Percentiles rank a stretch among this genome's conserved stretches.
Evolutionary conservation across 2,888 invertebrate genomes (phyloP).

Genomic region (Hylaea fasciaria): DNA sequence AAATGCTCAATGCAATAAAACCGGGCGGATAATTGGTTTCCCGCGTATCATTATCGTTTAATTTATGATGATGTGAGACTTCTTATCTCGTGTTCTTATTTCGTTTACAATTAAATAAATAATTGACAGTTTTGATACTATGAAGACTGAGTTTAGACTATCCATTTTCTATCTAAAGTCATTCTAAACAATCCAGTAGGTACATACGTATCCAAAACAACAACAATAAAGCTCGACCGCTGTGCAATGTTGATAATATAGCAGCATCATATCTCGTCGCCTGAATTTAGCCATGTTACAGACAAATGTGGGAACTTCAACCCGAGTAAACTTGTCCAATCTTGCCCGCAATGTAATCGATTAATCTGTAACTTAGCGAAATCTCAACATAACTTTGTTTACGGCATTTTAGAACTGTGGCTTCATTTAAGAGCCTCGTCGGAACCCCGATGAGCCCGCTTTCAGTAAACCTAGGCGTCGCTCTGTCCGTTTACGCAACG

Average conservation of each 20-base stretch:
- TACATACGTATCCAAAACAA: slow-evolving; percentile 22
- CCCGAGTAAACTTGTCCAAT: slow-evolving; percentile 69
- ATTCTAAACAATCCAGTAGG: slow-evolving; percentile 3
- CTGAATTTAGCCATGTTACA: slow-evolving; percentile 53
- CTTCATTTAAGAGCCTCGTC: slow-evolving; percentile 33
- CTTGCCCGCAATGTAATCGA: slow-evolving; percentile 68
- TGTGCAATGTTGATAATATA: slow-evolving; percentile 36
- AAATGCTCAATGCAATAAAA: slow-evolving; percentile 58
- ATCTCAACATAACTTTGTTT: slow-evolving; percentile 56
- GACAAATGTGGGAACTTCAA: slow-evolving; percentile 70
- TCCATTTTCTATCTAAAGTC: too few relatives aligned
- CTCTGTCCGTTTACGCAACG: too few relatives aligned
- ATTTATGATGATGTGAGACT: slow-evolving; percentile 53
- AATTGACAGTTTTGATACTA: too few relatives aligned
- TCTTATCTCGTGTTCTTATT: too few relatives aligned
- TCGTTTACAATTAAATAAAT: too few relatives aligned
- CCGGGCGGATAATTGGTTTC: slow-evolving; percentile 74
- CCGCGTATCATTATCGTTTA: slow-evolving; percentile 68
- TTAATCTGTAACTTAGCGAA: slow-evolving; percentile 70
- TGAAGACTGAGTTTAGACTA: too few relatives aligned
- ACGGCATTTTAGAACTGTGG: slow-evolving; percentile 20
- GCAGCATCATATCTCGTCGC: slow-evolving; percentile 54
- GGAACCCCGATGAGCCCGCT: neutral
- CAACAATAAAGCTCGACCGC: slow-evolving; percentile 25
- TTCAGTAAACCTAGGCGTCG: too few relatives aligned